Base-by-base conservation (phyloP, 2,888 invertebrate genomes). In the Drosophila diplacantha region DNA sequence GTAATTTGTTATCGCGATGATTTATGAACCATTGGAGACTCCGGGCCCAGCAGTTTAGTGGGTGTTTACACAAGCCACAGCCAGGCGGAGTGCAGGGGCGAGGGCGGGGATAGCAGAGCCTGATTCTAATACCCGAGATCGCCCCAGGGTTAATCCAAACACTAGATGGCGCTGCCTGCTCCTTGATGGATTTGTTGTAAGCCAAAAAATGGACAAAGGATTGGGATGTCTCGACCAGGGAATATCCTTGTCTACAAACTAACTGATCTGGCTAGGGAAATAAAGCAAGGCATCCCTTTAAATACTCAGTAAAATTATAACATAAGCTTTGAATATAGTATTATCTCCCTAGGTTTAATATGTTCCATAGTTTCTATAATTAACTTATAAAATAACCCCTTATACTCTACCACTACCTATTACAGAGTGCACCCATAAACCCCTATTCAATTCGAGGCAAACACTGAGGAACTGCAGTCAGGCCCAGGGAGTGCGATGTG, bases 1-100 rank as follows among this genome's bases (percentile, higher is more conserved):
- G 85, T 82, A 85, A 85, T 86, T 85, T 85, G 84, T 83, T 86
- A 86, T 86, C 86, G 72, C 73, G 86, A 86, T 86, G 85, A 86
- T 86, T 86, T 86, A 85, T 85, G 86, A 86, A 85, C 85, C 76
- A 82, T 71, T 75, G 66, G 37, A 59, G 66, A 66, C 58, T 52
- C 54, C 47, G 59, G 51, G 47, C 50, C 60, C 50, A 61, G 50
- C 61, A 59, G 73, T 81, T 75, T 70, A 72, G 83, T 84, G 84
- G 85, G 83, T 81, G 85, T 83, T 82, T 74, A 81, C 81, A 79
- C 76, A 77, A 61, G 51, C 61, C 72, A 54, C 56, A 57, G 41
- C 47, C 55, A 46, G 49, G 56, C 46, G 22, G 38, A 9, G 39
- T 32, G n/a, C 29, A 12, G 18, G 11, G 24, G 9, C 16, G 34